Evolutionary conservation across 1,140 invertebrate genomes (phyloP), one percentile per base, ranked within the genome.

Genomic region (Philopotamus ludificatus): DNA sequence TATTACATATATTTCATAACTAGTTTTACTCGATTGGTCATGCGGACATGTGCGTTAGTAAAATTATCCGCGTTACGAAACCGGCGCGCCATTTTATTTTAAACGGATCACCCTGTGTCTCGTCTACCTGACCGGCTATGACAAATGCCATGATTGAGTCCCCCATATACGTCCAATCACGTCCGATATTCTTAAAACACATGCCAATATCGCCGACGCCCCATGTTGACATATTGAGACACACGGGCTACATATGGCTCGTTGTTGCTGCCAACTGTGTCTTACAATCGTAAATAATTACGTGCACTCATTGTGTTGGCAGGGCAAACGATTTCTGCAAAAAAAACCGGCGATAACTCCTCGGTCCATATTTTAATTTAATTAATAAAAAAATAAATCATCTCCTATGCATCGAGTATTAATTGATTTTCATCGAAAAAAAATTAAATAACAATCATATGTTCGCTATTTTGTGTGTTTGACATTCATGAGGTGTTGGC

Each of bases 401-500:
- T n/a, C n/a, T n/a, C n/a, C n/a, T n/a, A n/a, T n/a, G n/a, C n/a
- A n/a, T n/a, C n/a, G n/a, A n/a, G n/a, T n/a, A n/a, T n/a, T n/a
- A n/a, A n/a, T n/a, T n/a, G n/a, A n/a, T n/a, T n/a, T n/a, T n/a
- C n/a, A n/a, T n/a, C n/a, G n/a, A n/a, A n/a, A n/a, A n/a, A n/a
- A n/a, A n/a, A n/a, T n/a, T n/a, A n/a, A n/a, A n/a, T n/a, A n/a
- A n/a, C n/a, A n/a, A n/a, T n/a, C n/a, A n/a, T n/a, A n/a, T n/a
- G n/a, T n/a, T n/a, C n/a, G n/a, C n/a, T n/a, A n/a, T n/a, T n/a
- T n/a, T n/a, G n/a, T n/a, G n/a, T n/a, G n/a, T n/a, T 64, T 64
- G 62, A 58, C 25, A 61, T 66, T 66, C 64, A 66, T 58, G 39
- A 34, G 18, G 64, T 61, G 64, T 66, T 54, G 21, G 50, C 15